Evolutionary conservation across 2,888 invertebrate species (phyloP), one percentile per base, ranked within the genome.

Genomic region (Trissolcus japonicus): DNA sequence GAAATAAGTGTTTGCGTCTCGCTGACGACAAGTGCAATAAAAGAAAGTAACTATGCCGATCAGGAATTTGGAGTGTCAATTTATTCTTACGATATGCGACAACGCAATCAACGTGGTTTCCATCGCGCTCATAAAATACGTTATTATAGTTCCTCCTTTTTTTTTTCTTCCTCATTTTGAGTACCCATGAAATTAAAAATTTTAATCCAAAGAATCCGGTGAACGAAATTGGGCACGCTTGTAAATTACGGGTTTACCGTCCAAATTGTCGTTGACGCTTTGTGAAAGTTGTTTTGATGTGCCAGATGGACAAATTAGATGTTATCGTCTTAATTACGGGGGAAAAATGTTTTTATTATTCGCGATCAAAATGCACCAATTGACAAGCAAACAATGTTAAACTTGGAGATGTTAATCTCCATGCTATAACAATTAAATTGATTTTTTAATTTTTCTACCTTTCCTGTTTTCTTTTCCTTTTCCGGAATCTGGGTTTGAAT

Each of bases 261-360:
- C 65, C 46, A 73, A 66, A 65, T 48, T 59, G 55, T 65, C 60
- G 59, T 54, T 62, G 55, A 6, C 50, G 43, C 54, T 51, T 59
- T 53, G 72, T 72, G 72, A 72, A 72, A 72, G 65, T 72, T 63
- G 57, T 71, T 72, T 63, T 71, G 71, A 43, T 59, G 46, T 65
- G 21, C 48, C 43, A 25, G 11, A 6, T 17, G 17, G 53, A 63
- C 53, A 71, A 63, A 71, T 71, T 63, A 71, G 63, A 63, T 71
- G 71, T 14, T 50, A 17, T 17, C 17, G 17, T 9, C 51, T 51
- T 35, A 29, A 35, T 35, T 35, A 11, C 1, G 11, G 11, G 35
- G 2, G 9, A 35, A 35, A 11, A 1, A 11, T 35, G 9, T 11
- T 35, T 35, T 35, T 35, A 35, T 29, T 4, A 29, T 35, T 35